These are phyloP conservation scores for Rhagologus leucostigma DNA, from an alignment of 2,113 vertebrate species.

Conservation along the genomic window DNA sequence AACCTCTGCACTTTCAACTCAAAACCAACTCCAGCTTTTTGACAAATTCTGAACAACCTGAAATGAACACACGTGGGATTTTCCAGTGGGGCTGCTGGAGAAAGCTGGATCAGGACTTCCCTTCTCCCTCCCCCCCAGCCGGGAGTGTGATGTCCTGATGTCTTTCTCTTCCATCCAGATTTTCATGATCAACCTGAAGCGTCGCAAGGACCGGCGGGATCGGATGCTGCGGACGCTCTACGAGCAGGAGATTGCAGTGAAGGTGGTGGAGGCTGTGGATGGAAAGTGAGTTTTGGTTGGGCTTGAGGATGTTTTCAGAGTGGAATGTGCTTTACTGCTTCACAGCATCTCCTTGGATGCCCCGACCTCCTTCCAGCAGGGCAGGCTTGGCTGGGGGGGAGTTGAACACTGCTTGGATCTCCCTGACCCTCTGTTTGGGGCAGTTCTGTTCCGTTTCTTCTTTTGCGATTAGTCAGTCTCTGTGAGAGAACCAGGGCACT, in stretches of 20 bases:
- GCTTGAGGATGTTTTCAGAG: neutral
- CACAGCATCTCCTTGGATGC: neutral
- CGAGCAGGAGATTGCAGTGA: slow-evolving; percentile 81
- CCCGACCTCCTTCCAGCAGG: neutral
- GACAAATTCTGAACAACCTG: neutral
- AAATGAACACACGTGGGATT: neutral
- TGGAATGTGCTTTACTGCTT: neutral
- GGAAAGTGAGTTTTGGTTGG: slow-evolving; percentile 84
- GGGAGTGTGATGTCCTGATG: neutral
- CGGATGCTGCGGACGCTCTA: slow-evolving; percentile 87
- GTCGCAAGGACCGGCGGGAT: slow-evolving; percentile 85
- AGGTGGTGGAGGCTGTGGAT: slow-evolving; percentile 88
- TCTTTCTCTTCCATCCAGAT: slow-evolving; percentile 69
- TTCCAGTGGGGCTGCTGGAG: neutral
- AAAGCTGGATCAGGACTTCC: neutral
- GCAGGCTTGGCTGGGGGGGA: neutral
- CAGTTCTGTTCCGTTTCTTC: neutral
- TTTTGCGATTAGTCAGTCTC: neutral
- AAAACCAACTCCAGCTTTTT: neutral
- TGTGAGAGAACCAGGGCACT: neutral
- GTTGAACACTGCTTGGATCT: neutral
- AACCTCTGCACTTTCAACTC: neutral
- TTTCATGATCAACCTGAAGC: slow-evolving; percentile 93
- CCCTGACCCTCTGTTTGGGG: neutral
- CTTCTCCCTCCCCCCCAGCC: neutral